Evolutionary conservation across 2,113 vertebrate genomes (phyloP).

Genomic region (Hyperopisus bebe): DNA sequence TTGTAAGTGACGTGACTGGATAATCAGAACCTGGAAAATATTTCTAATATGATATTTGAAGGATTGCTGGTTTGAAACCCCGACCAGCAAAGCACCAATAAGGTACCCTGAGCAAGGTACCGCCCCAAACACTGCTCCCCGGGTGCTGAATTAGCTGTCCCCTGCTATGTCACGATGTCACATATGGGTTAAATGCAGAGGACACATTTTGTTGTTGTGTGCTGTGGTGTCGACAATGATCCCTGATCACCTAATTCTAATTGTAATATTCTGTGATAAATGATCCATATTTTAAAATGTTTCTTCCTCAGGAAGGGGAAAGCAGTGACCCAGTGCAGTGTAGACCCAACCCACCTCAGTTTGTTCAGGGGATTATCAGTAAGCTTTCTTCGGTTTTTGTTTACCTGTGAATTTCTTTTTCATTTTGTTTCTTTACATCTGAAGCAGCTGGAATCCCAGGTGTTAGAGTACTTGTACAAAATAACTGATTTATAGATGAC

Average conservation of each 20-base stretch:
- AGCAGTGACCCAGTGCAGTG: conserved; percentile 68
- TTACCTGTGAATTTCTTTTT: neutral
- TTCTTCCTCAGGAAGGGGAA: conserved; percentile 71
- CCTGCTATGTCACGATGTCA: too few relatives aligned
- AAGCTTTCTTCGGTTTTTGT: conserved; percentile 45
- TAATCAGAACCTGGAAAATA: neutral
- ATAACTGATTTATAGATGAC: neutral
- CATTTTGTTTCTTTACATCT: neutral
- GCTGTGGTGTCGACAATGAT: too few relatives aligned
- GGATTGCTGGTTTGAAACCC: too few relatives aligned
- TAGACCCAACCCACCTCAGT: conserved; percentile 89
- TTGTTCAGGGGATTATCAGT: conserved; percentile 96
- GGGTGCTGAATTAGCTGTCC: too few relatives aligned
- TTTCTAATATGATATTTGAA: neutral
- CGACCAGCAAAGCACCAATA: too few relatives aligned
- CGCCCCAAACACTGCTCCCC: too few relatives aligned
- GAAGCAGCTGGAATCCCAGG: neutral
- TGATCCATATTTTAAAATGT: neutral
- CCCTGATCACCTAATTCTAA: too few relatives aligned
- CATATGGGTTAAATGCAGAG: too few relatives aligned
- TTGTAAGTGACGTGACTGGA: neutral
- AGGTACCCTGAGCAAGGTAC: too few relatives aligned
- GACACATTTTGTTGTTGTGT: too few relatives aligned
- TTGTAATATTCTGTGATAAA: neutral
- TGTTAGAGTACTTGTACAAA: neutral